Base-by-base conservation (phyloP, 2,113 vertebrate genomes). In the Penelope pileata region DNA sequence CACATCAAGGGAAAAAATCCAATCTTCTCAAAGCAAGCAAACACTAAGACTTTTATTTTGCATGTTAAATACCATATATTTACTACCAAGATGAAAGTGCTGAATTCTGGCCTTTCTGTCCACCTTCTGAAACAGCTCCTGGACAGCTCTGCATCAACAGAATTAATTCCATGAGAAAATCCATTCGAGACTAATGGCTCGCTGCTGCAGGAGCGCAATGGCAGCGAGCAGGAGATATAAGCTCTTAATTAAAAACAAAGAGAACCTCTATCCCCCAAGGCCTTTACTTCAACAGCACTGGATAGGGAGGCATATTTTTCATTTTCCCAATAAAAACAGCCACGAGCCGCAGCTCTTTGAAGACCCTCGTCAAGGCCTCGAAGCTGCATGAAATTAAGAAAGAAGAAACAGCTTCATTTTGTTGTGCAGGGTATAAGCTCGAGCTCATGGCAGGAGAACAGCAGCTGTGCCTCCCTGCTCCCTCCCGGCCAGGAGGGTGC, bases 171-270 rank as follows among this genome's bases (percentile, higher is more conserved):
- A 70, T 2, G 54, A 47, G 82, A 66, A 92, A 83, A 89, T 58
- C 64, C 91, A 84, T 83, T 56, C 3, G 17, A 47, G 91, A 63
- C 29, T 51, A n/a, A 73, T 50, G 36, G 38, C 51, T 83, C 60
- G 90, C 63, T 76, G 17, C 83, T 36, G 59, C 62, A 73, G 95
- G 45, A 69, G 73, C 1, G 21, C 47, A 69, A 51, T 24, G 43
- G 89, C 91, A 72, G 69, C 3, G 7, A 50, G 63, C 81, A 81
- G 78, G 93, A 95, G 94, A 85, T 93, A 92, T 63, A 95, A 83
- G 92, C 80, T 95, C 91, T 96, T 94, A 94, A 94, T 96, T 97
- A 95, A 96, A 86, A 86, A 92, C 95, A 89, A 91, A 86, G 94
- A 88, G 76, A 93, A 94, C 93, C 91, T 92, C 59, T 43, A 73